Evolutionary conservation across 2,888 invertebrate species (phyloP), one percentile per base, ranked within the genome.

Genomic region (Liodrosophila aerea): DNA sequence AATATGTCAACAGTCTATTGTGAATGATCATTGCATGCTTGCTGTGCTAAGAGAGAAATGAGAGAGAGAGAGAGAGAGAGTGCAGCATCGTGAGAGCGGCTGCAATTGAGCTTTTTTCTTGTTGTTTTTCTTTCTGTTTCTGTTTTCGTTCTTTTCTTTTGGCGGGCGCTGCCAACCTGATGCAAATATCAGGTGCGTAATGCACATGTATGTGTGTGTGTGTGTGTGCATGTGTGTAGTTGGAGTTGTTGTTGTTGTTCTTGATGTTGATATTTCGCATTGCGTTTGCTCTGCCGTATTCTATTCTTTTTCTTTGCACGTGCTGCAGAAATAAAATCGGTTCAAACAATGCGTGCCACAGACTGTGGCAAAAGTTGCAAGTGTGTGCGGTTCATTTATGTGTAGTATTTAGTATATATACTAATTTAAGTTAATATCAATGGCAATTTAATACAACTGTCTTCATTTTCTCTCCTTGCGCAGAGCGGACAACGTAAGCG

Each of bases 401-500:
- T 45, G 36, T 51, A 34, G 7, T 41, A 16, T 16, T 15, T 9
- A n/a, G 15, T 18, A 27, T 59, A 46, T 47, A 22, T 57, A n/a
- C n/a, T n/a, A n/a, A n/a, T n/a, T n/a, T n/a, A n/a, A n/a, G n/a
- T n/a, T n/a, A n/a, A n/a, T n/a, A n/a, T n/a, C 9, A 7, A 40
- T 22, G 16, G 22, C 22, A 16, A 31, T 41, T 18, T 36, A n/a
- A 37, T 30, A 34, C 34, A n/a, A n/a, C n/a, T n/a, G n/a, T n/a
- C n/a, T n/a, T 40, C 13, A 33, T 15, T 46, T 29, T 16, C 18
- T 49, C 16, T 29, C 15, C 8, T 53, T 72, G 50, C 0, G 9
- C 62, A 88, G 88, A 88, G 75, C 87, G 81, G 88, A 88, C 73
- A 88, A 74, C 73, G 88, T 84, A 78, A 77, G 85, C 76, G 86